Percentiles rank a stretch among this genome's conserved stretches.
Conservation (phyloP, 2,797 vertebrate genomes). For the Triplophysa yarkandensis region DNA sequence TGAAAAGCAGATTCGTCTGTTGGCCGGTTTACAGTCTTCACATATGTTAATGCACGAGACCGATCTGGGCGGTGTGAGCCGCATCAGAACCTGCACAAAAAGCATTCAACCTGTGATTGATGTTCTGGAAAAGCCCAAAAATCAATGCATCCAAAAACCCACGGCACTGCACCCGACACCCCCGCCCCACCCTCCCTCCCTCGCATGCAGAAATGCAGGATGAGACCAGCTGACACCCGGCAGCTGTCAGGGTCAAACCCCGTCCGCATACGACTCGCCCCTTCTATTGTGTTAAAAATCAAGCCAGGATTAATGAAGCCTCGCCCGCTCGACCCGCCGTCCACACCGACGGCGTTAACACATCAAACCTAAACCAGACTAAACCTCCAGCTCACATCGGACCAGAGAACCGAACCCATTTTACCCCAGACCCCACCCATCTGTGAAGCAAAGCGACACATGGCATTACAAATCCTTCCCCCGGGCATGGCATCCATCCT, state of each 20-base stretch:
- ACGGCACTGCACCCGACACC: constrained; percentile 18
- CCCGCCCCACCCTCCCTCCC: neutral
- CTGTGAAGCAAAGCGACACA: constrained; percentile 59
- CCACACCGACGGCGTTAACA: constrained; percentile 15
- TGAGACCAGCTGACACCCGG: constrained; percentile 72
- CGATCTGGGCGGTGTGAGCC: neutral
- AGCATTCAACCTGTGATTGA: constrained; percentile 25
- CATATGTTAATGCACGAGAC: constrained; percentile 28
- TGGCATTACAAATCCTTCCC: constrained; percentile 28
- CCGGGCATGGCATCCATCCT: neutral
- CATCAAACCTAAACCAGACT: constrained; percentile 74
- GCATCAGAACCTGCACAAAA: neutral
- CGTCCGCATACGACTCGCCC: constrained; percentile 58
- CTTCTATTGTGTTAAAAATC: constrained; percentile 44
- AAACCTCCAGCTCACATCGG: constrained; percentile 72
- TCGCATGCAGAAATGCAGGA: constrained; percentile 33
- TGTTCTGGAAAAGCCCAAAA: constrained; percentile 16
- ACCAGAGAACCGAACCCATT: constrained; percentile 62
- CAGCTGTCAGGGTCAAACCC: constrained; percentile 75
- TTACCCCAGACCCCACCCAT: constrained; percentile 77
- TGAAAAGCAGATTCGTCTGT: constrained; percentile 43
- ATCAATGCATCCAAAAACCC: constrained; percentile 30
- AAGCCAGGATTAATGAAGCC: constrained; percentile 37
- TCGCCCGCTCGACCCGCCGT: constrained; percentile 14
- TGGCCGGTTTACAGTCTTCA: constrained; percentile 25